These are phyloP conservation scores for Nephrotoma guestfalica DNA, from an alignment of 2,888 invertebrate species.

Conservation along the genomic window DNA sequence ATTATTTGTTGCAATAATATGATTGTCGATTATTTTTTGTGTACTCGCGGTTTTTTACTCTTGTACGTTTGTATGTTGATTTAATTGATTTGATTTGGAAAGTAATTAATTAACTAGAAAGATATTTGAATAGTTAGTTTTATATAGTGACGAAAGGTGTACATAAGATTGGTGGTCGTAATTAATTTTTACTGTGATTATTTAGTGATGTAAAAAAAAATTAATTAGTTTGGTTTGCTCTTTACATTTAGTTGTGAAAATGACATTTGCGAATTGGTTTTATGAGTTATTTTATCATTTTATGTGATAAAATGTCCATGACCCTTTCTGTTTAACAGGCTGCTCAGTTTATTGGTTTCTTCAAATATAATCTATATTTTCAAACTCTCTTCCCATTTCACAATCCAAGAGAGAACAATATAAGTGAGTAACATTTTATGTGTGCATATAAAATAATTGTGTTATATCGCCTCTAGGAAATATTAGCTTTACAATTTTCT, in stretches of 20 bases:
- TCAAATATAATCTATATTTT: too few species aligned
- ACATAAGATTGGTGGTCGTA: not conserved
- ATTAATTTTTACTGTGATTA: not conserved
- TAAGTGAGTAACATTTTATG: not conserved
- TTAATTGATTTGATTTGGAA: not conserved
- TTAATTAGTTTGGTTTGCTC: too few species aligned
- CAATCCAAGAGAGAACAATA: not conserved
- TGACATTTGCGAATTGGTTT: too few species aligned
- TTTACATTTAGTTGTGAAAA: too few species aligned
- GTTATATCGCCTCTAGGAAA: not conserved
- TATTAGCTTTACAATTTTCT: not conserved
- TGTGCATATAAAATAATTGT: not conserved
- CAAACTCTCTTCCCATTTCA: not conserved
- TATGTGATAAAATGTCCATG: too few species aligned
- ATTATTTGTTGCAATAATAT: not conserved
- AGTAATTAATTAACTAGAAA: not conserved
- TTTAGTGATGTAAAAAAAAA: not conserved
- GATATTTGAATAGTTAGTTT: not conserved
- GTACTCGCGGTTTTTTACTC: not conserved
- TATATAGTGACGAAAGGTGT: not conserved
- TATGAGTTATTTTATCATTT: too few species aligned
- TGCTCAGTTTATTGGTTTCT: too few species aligned
- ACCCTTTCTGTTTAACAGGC: too few species aligned
- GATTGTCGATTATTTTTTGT: not conserved
- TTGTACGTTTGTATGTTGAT: not conserved